Evolutionary conservation across 1,140 invertebrate species (phyloP).

Genomic region (Drosophila serrata): DNA sequence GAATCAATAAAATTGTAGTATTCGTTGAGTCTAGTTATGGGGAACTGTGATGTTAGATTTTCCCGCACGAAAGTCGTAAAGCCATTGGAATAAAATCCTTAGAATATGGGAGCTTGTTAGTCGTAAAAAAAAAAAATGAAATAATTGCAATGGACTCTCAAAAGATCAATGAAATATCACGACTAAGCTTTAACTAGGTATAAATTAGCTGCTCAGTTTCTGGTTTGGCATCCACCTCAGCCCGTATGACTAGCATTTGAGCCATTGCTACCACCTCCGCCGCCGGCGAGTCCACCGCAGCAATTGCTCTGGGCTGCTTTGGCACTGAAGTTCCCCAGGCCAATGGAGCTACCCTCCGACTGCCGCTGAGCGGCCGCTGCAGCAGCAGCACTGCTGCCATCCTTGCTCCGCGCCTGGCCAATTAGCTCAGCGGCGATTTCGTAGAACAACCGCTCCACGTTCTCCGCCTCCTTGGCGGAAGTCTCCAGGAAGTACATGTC

Average conservation of each 20-base stretch:
- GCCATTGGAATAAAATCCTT: background rate
- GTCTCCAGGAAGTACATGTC: constrained; percentile 99
- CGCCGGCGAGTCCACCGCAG: constrained; percentile 58
- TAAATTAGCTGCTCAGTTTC: constrained; percentile 43
- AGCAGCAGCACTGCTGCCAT: constrained; percentile 65
- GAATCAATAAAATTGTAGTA: constrained; percentile 5
- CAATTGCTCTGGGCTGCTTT: constrained; percentile 79
- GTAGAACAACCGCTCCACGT: constrained; percentile 98
- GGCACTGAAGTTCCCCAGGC: constrained; percentile 71
- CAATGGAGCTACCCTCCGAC: constrained; percentile 67
- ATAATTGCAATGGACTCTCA: constrained; percentile 9
- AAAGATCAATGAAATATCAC: constrained; percentile 48
- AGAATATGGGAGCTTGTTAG: constrained; percentile 9
- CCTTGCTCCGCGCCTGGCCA: constrained; percentile 88
- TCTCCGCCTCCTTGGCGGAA: constrained; percentile 98
- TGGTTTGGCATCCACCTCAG: constrained; percentile 23
- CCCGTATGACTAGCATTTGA: constrained; percentile 72
- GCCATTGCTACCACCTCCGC: constrained; percentile 20
- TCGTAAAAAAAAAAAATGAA: background rate
- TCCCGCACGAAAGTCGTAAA: background rate
- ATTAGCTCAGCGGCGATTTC: constrained; percentile 97
- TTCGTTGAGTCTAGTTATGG: background rate
- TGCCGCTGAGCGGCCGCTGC: constrained; percentile 61
- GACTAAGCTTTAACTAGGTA: constrained; percentile 45
- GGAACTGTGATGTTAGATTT: background rate